A percentile compares a stretch with the other conserved stretches of the same genome.
Evolutionary conservation across 2,113 vertebrate species (phyloP).

Genomic region (Percopsis transmontana): DNA sequence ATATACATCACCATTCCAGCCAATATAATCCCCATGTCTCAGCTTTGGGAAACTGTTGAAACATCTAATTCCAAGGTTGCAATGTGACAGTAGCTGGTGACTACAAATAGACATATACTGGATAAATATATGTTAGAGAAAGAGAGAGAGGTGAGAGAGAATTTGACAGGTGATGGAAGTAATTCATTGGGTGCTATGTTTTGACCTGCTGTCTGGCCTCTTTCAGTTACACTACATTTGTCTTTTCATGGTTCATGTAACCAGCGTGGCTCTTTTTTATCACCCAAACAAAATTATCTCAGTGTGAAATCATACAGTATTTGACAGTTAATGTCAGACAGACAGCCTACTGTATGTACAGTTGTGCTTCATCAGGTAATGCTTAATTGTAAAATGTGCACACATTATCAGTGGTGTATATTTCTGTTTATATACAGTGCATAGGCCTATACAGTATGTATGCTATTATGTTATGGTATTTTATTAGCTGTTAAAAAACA

Average conservation of each 20-base stretch:
- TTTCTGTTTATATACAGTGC: no score
- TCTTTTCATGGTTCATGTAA: constrained; percentile 5
- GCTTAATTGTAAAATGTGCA: no score
- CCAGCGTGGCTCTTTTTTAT: background rate
- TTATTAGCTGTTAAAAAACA: no score
- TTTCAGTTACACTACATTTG: background rate
- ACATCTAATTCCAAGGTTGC: constrained; percentile 1
- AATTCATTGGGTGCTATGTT: background rate
- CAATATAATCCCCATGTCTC: no score
- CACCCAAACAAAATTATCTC: background rate
- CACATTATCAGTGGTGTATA: no score
- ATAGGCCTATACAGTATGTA: no score
- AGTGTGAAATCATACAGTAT: background rate
- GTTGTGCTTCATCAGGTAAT: no score
- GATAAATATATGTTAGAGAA: background rate
- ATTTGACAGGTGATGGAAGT: background rate
- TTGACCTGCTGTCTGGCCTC: constrained; percentile 2
- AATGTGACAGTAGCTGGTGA: constrained; percentile 10
- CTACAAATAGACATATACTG: no score
- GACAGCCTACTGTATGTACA: background rate
- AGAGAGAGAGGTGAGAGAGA: constrained; percentile 8
- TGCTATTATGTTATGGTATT: no score
- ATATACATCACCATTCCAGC: no score
- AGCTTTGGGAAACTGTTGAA: no score
- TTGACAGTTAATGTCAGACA: background rate